A percentile compares a stretch with the other conserved stretches of the same genome.
Conservation (phyloP, 1,140 invertebrate species). For the Heliothis subflexa region DNA sequence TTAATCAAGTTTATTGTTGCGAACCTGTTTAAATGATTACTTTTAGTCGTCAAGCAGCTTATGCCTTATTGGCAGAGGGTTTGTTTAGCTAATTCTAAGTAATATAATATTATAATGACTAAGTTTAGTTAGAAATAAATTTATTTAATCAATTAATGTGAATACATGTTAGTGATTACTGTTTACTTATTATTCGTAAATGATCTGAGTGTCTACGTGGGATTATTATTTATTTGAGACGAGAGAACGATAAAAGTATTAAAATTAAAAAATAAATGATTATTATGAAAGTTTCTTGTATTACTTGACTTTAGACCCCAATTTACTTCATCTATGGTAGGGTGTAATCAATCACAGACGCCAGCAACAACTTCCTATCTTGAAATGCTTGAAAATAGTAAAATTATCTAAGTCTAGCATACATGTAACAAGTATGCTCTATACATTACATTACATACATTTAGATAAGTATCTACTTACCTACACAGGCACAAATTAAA, state of each 20-base stretch:
- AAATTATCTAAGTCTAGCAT: too few species aligned
- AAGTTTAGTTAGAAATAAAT: slow-evolving; percentile 41
- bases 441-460: too few species aligned
- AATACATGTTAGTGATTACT: slow-evolving; percentile 44
- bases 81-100: slow-evolving; percentile 45
- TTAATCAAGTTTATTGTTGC: slow-evolving; percentile 28
- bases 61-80: slow-evolving; percentile 52
- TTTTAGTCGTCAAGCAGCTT: slow-evolving; percentile 68
- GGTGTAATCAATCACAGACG: too few species aligned
- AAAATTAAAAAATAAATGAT: slow-evolving; percentile 62
- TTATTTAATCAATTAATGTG: slow-evolving; percentile 50
- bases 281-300: slow-evolving; percentile 51
- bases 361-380: too few species aligned
- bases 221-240: slow-evolving; percentile 79
- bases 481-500: too few species aligned
- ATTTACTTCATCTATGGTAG: too few species aligned
- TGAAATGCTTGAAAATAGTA: too few species aligned
- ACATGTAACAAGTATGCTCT: too few species aligned
- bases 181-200: slow-evolving; percentile 57
- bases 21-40: slow-evolving; percentile 39
- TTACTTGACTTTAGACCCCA: slow-evolving; percentile 59
- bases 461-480: too few species aligned
- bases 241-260: slow-evolving; percentile 63
- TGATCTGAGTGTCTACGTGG: slow-evolving; percentile 79
- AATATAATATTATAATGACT: slow-evolving; percentile 36